Conservation (phyloP, 2,888 invertebrate species). For the Meghimatium bilineatum region DNA sequence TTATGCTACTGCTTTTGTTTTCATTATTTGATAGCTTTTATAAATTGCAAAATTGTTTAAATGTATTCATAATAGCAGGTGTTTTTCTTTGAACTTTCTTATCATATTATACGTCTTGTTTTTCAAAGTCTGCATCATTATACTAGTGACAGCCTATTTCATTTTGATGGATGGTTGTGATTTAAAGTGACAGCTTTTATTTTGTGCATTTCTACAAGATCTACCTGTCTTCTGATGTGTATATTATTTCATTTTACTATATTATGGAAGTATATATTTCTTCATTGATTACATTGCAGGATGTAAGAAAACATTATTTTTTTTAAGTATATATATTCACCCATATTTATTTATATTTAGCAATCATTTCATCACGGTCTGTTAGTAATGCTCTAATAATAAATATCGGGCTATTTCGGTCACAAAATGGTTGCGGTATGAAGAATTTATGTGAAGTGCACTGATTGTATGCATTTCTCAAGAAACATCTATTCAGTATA, state of each 20-base stretch:
- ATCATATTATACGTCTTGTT: neutral
- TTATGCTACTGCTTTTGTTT: neutral
- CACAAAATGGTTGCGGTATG: neutral
- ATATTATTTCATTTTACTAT: neutral
- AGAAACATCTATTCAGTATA: neutral
- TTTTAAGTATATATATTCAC: neutral
- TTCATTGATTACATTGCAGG: neutral
- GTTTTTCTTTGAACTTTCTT: neutral
- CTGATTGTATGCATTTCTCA: neutral
- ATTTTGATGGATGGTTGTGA: slow-evolving; percentile 24
- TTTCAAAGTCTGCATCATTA: slow-evolving; percentile 17
- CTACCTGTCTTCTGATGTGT: neutral
- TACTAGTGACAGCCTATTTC: neutral
- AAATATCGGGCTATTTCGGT: neutral
- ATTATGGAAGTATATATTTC: neutral
- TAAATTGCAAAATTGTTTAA: neutral
- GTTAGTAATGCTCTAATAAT: neutral
- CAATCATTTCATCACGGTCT: neutral
- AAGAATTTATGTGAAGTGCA: neutral
- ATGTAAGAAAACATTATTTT: neutral
- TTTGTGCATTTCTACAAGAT: neutral
- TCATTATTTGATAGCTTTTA: neutral
- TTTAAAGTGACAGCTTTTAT: slow-evolving; percentile 14
- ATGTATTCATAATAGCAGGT: neutral
- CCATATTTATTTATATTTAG: neutral